These are phyloP conservation scores for Abrostola triplasia DNA, from an alignment of 2,888 invertebrate species.

Conservation along the genomic window DNA sequence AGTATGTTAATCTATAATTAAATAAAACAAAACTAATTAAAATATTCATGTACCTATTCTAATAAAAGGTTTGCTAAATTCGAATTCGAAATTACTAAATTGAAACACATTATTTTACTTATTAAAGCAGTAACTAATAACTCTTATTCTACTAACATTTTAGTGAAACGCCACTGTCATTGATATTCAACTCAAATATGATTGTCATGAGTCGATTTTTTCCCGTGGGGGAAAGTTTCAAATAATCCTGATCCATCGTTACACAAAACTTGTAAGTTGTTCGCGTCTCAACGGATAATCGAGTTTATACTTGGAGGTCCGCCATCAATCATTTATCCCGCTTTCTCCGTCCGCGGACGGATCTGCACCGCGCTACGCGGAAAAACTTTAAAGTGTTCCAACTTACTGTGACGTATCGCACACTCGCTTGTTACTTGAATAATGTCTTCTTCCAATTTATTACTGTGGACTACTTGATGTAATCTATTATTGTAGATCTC, in stretches of 20 bases:
- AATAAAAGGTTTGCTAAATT: too few species aligned
- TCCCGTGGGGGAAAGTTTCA: constrained; percentile 77
- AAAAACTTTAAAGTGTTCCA: constrained; percentile 85
- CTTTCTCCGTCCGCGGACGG: constrained; percentile 70
- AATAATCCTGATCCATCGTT: constrained; percentile 88
- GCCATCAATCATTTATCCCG: constrained; percentile 88
- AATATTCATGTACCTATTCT: too few species aligned
- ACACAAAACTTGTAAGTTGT: constrained; percentile 88
- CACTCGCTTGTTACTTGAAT: constrained; percentile 67
- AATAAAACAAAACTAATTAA: too few species aligned
- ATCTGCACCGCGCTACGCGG: constrained; percentile 74
- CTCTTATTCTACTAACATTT: constrained; percentile 13
- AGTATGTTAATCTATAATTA: too few species aligned
- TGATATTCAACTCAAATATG: constrained; percentile 85
- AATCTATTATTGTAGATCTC: constrained; percentile 31
- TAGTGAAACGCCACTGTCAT: constrained; percentile 60
- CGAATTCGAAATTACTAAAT: too few species aligned
- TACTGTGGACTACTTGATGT: constrained; percentile 37
- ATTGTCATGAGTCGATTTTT: constrained; percentile 86
- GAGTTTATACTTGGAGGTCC: constrained; percentile 87
- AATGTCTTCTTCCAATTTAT: constrained; percentile 54
- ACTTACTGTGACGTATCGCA: constrained; percentile 80
- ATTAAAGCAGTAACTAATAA: too few species aligned
- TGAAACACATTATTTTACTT: too few species aligned
- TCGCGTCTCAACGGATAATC: constrained; percentile 88